Evolutionary conservation across 1,140 invertebrate genomes (phyloP).

Genomic region (Globodera rostochiensis): DNA sequence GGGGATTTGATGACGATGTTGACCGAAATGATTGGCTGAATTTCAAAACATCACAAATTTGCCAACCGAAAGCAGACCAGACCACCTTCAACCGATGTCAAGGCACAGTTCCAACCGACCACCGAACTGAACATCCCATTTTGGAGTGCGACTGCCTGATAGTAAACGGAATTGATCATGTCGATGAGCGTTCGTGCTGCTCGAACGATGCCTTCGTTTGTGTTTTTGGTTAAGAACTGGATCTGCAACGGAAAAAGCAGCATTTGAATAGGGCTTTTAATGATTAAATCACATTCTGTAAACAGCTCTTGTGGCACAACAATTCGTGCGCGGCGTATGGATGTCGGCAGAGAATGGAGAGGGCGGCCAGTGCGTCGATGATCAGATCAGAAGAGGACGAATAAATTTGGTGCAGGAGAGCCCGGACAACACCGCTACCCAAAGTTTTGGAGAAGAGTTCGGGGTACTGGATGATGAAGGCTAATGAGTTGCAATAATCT

Average conservation of each 20-base stretch:
- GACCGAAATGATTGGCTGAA: neutral
- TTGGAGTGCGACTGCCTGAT: neutral
- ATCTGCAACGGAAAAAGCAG: neutral
- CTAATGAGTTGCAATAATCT: neutral
- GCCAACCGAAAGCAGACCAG: neutral
- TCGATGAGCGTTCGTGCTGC: slow-evolving; percentile 16
- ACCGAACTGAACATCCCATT: slow-evolving; percentile 2
- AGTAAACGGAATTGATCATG: slow-evolving; percentile 22
- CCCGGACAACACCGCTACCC: neutral
- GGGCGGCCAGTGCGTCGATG: slow-evolving; percentile 16
- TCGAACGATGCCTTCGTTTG: slow-evolving; percentile 23
- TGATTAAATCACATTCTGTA: slow-evolving; percentile 1
- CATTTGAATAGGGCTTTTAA: neutral
- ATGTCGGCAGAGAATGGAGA: slow-evolving; percentile 13
- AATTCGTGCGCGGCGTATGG: slow-evolving; percentile 10
- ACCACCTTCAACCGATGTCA: neutral
- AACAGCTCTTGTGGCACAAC: neutral
- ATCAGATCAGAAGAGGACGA: slow-evolving; percentile 23
- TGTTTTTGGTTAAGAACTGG: slow-evolving; percentile 5
- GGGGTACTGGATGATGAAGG: slow-evolving; percentile 19
- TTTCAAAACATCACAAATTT: neutral
- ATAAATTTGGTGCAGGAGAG: slow-evolving; percentile 16
- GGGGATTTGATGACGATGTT: neutral
- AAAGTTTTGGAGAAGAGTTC: slow-evolving; percentile 17
- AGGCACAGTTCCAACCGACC: neutral